phyloP scores from a whole-genome alignment of 2,888 invertebrate genomes.

The Chloroclysta siterata region DNA sequence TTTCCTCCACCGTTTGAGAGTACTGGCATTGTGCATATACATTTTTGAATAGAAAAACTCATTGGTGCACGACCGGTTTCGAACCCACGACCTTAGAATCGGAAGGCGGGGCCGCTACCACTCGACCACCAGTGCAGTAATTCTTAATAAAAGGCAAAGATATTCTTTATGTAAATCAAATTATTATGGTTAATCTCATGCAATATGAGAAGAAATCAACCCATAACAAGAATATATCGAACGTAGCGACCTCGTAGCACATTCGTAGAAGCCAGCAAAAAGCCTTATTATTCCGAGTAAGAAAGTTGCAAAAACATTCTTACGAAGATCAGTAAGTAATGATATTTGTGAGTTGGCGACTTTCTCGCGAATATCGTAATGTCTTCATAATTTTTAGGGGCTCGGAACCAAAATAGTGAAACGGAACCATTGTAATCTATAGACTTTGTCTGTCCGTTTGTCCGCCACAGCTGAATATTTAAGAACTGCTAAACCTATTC shows the following conservation, averaged over 20 bases:
- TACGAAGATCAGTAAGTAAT: conserved; percentile 15
- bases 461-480: too few species aligned
- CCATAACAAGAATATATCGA: neutral
- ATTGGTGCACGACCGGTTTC: too few species aligned
- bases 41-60: too few species aligned
- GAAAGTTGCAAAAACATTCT: conserved; percentile 12
- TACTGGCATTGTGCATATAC: too few species aligned
- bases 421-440: too few species aligned
- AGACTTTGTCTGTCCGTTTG: too few species aligned
- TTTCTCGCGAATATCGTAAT: conserved; percentile 3
- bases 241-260: neutral
- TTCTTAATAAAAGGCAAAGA: neutral
- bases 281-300: conserved; percentile 1
- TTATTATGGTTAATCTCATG: conserved; percentile 4
- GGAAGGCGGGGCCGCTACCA: too few species aligned
- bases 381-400: conserved; percentile 12
- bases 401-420: too few species aligned
- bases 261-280: conserved; percentile 1
- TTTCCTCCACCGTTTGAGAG: too few species aligned
- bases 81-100: too few species aligned
- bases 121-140: too few species aligned
- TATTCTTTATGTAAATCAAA: neutral
- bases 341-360: conserved; percentile 13
- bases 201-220: conserved; percentile 3
- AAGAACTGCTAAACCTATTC: too few species aligned